These are phyloP conservation scores for Hydropotes inermis DNA, from an alignment of 2,113 vertebrate genomes.

Conservation along the genomic window DNA sequence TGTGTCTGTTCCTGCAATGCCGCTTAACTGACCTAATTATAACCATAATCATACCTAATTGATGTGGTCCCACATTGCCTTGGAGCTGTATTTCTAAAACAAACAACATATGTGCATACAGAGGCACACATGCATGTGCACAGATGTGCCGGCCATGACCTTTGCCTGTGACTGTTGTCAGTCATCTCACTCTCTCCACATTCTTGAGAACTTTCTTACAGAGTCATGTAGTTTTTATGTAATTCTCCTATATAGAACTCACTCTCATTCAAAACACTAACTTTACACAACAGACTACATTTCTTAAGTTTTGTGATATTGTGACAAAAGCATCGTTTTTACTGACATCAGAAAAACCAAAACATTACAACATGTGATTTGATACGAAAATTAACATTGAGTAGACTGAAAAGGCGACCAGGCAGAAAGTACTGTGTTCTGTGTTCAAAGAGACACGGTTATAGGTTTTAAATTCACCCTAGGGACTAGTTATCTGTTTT, in stretches of 20 bases:
- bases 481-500: conserved; percentile 27
- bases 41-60: not conserved
- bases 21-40: not conserved
- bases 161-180: not conserved
- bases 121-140: fast-evolving
- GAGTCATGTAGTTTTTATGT: not conserved
- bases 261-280: not conserved
- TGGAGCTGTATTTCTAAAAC: conserved; percentile 18
- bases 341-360: not conserved
- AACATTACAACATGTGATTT: not conserved
- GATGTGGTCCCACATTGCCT: not conserved
- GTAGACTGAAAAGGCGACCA: not conserved
- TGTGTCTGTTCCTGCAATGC: not conserved
- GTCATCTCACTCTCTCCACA: not conserved
- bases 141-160: fast-evolving
- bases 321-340: not conserved
- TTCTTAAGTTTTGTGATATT: not conserved
- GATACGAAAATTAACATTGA: not conserved
- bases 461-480: not conserved
- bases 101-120: not conserved
- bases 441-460: not conserved
- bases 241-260: not conserved
- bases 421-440: not conserved
- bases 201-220: not conserved
- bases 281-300: not conserved